These are phyloP conservation scores for Cyrtorhinus lividipennis DNA, from an alignment of 1,140 invertebrate species.

Conservation along the genomic window DNA sequence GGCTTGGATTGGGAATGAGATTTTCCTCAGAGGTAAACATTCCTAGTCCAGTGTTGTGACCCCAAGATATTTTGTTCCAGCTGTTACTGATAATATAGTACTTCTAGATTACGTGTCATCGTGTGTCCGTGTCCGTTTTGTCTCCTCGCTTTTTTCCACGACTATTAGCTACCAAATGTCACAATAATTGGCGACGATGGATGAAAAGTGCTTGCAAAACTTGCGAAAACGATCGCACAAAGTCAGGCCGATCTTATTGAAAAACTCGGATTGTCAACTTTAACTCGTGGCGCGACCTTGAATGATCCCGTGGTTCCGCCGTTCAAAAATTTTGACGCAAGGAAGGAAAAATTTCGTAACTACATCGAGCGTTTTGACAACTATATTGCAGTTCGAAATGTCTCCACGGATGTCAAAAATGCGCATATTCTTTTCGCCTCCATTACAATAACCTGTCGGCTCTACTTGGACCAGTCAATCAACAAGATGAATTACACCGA, in stretches of 20 bases:
- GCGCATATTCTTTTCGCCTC: neutral
- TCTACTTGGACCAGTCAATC: neutral
- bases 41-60: too few species aligned
- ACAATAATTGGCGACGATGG: slow-evolving; percentile 4
- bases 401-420: neutral
- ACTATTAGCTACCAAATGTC: neutral
- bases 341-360: neutral
- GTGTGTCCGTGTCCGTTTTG: too few species aligned
- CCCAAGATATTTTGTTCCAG: too few species aligned
- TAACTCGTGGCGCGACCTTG: neutral
- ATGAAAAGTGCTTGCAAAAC: neutral
- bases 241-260: slow-evolving; percentile 4
- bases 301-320: neutral
- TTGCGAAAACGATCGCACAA: neutral
- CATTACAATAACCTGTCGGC: neutral
- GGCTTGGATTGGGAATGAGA: too few species aligned
- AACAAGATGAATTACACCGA: neutral
- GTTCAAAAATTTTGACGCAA: neutral
- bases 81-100: too few species aligned
- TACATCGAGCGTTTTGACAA: neutral
- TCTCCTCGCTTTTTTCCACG: too few species aligned
- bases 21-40: too few species aligned
- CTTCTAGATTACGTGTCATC: too few species aligned
- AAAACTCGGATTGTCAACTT: neutral
- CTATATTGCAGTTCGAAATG: neutral